Evolutionary conservation across 2,113 vertebrate species (phyloP).

Genomic region (Brachypodius melanocephalos): DNA sequence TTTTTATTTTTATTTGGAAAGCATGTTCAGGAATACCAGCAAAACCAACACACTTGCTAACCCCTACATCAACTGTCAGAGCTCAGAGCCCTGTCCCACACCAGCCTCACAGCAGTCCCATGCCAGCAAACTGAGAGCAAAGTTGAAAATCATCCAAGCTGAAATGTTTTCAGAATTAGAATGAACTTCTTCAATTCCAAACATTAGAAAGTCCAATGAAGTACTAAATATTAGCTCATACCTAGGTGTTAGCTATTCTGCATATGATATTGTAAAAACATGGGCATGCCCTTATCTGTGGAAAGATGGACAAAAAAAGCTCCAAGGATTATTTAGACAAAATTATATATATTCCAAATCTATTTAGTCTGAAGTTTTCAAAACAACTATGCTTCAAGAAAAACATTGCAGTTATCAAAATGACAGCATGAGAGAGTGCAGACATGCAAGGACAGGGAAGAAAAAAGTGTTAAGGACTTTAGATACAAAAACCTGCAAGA

Average conservation of each 20-base stretch:
- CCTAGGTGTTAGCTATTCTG: not conserved
- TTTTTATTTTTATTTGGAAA: not conserved
- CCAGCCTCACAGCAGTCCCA: not conserved
- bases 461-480: not conserved
- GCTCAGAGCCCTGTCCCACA: not conserved
- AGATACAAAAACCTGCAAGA: not conserved
- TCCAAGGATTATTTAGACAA: not conserved
- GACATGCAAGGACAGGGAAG: not conserved
- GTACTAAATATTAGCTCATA: not conserved
- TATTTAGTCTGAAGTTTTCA: not conserved
- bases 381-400: not conserved
- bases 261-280: not conserved
- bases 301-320: rapidly evolving
- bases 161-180: not conserved
- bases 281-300: not conserved
- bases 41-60: not conserved
- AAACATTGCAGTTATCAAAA: not conserved
- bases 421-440: not conserved
- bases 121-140: not conserved
- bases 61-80: not conserved
- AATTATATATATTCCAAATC: not conserved
- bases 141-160: not conserved
- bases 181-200: not conserved
- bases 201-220: not conserved
- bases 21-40: not conserved